phyloP scores from a whole-genome alignment of 2,797 vertebrate species.

The Gymnodraco acuticeps region DNA sequence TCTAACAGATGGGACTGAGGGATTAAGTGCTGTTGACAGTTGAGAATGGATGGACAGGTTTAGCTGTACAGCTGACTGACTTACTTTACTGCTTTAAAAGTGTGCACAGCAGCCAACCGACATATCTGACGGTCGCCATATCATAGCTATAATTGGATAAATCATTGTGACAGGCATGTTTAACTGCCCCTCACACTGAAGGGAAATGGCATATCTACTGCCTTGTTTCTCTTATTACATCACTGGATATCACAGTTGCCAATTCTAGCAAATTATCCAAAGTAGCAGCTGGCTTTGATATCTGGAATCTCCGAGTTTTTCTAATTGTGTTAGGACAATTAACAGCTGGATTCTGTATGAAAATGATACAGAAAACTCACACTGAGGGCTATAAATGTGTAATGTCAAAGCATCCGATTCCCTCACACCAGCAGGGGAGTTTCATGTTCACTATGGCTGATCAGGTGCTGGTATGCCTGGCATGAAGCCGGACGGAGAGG shows the following conservation, averaged over 20 bases:
- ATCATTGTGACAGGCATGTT: conserved; percentile 50
- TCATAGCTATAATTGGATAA: conserved; percentile 46
- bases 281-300: conserved; percentile 30
- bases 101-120: conserved; percentile 30
- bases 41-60: conserved; percentile 36
- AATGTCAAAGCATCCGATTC: conserved; percentile 23
- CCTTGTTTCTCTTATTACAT: conserved; percentile 19
- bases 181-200: conserved; percentile 30
- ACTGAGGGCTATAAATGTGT: conserved; percentile 32
- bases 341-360: conserved; percentile 32
- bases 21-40: conserved; percentile 46
- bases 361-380: conserved; percentile 16
- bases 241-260: conserved; percentile 35
- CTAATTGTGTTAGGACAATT: conserved; percentile 36
- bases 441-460: conserved; percentile 37
- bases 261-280: conserved; percentile 45
- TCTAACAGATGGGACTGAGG: conserved; percentile 6
- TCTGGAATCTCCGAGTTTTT: conserved; percentile 14
- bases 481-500: conserved; percentile 10
- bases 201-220: conserved; percentile 30
- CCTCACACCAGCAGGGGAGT: conserved; percentile 12
- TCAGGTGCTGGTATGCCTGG: conserved; percentile 35
- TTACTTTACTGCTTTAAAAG: conserved; percentile 44
- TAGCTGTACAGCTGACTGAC: conserved; percentile 39
- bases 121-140: conserved; percentile 25